Percentiles rank a stretch among this genome's conserved stretches.
Conservation (phyloP, 2,888 invertebrate genomes). For the Oscheius sp. region DNA sequence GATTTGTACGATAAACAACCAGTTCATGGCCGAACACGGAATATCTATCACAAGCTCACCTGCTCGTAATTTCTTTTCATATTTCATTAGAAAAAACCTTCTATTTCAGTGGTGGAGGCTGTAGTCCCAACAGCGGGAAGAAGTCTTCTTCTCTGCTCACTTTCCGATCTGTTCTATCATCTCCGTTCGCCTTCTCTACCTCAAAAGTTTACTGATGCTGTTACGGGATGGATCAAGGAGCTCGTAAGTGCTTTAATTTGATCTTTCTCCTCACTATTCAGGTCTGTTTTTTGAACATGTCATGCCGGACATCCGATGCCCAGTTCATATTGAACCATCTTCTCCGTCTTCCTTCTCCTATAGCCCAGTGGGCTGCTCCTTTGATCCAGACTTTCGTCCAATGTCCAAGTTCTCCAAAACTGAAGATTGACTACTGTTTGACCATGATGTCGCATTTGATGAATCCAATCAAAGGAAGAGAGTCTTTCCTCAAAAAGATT, state of each 20-base stretch:
- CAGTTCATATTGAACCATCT: conserved; percentile 67
- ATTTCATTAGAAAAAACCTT: neutral
- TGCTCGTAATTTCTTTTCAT: conserved; percentile 48
- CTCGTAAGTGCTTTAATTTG: conserved; percentile 47
- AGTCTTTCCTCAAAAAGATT: conserved; percentile 55
- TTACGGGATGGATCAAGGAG: conserved; percentile 66
- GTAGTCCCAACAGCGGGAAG: conserved; percentile 35
- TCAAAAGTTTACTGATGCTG: conserved; percentile 58
- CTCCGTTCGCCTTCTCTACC: conserved; percentile 64
- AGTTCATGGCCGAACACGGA: conserved; percentile 63
- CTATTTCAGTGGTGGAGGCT: conserved; percentile 42
- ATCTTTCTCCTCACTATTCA: conserved; percentile 36
- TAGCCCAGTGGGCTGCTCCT: conserved; percentile 63
- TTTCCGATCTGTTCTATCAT: conserved; percentile 69
- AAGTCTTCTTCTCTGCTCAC: conserved; percentile 41
- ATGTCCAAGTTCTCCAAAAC: conserved; percentile 45
- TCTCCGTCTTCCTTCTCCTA: conserved; percentile 66
- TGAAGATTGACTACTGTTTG: conserved; percentile 67
- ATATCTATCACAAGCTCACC: conserved; percentile 52
- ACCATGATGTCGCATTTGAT: conserved; percentile 65
- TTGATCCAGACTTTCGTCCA: conserved; percentile 62
- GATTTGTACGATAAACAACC: conserved; percentile 61
- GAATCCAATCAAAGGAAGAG: conserved; percentile 61
- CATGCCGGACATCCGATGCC: conserved; percentile 62
- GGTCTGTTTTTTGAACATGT: conserved; percentile 62